These are phyloP conservation scores for Buceros bicornis DNA, from an alignment of 2,797 vertebrate species.

Conservation along the genomic window DNA sequence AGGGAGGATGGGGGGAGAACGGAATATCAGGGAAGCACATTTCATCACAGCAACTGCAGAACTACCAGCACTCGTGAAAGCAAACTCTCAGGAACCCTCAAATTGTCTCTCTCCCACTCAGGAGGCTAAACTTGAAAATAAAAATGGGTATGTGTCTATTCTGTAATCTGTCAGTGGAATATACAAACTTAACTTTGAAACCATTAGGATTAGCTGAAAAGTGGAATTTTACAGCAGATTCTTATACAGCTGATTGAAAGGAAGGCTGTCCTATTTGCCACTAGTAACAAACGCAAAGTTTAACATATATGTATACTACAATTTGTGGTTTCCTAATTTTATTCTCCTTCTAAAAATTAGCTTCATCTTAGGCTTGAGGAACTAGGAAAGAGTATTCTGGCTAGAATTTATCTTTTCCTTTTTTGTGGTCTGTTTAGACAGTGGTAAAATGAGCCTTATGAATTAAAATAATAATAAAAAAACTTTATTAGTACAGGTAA, in stretches of 20 bases:
- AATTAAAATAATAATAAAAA: constrained; percentile 9
- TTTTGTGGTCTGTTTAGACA: constrained; percentile 40
- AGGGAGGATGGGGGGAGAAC: background rate
- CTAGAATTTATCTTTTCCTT: background rate
- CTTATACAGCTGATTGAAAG: constrained; percentile 22
- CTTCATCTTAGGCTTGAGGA: constrained; percentile 44
- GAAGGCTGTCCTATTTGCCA: constrained; percentile 34
- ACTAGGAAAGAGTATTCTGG: background rate
- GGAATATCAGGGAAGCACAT: background rate
- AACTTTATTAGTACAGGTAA: background rate
- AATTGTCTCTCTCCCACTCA: background rate
- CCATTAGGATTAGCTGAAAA: background rate
- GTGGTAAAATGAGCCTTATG: constrained; percentile 36
- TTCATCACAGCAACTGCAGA: constrained; percentile 8
- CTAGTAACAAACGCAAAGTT: constrained; percentile 33
- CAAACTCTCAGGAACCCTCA: background rate
- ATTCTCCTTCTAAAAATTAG: constrained; percentile 66
- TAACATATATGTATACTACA: constrained; percentile 49
- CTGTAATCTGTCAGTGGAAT: background rate
- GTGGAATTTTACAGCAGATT: constrained; percentile 41
- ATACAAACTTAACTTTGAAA: constrained; percentile 40
- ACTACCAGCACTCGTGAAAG: constrained; percentile 22
- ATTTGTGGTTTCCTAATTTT: constrained; percentile 50
- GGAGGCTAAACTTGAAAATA: background rate
- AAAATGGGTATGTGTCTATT: background rate